Conservation (phyloP, 2,888 invertebrate species). For the Cosmopolites sordidus region DNA sequence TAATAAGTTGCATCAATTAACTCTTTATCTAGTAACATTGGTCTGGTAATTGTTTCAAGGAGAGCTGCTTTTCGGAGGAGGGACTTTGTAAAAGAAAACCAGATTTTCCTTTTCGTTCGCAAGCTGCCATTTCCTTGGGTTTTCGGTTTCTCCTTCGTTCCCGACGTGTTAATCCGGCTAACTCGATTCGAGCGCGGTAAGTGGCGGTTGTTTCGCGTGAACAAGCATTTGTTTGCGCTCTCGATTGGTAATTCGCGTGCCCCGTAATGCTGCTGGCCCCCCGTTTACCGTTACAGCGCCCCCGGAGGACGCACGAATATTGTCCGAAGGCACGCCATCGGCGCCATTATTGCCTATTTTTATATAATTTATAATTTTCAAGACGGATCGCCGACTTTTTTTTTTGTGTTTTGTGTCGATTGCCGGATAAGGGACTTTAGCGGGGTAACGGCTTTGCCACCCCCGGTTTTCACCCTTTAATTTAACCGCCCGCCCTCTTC, state of each 20-base stretch:
- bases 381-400: conserved; percentile 35
- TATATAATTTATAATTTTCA: conserved; percentile 43
- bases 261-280: conserved; percentile 43
- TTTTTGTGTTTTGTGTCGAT: conserved; percentile 22
- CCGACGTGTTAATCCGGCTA: conserved; percentile 28
- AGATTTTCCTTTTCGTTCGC: not conserved
- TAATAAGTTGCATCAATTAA: too few relatives aligned
- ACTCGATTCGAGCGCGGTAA: conserved; percentile 44
- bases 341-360: conserved; percentile 40
- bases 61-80: too few relatives aligned
- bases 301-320: conserved; percentile 44
- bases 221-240: conserved; percentile 51
- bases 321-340: conserved; percentile 42
- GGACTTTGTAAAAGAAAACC: too few relatives aligned
- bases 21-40: too few relatives aligned
- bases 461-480: not conserved
- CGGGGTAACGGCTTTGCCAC: conserved; percentile 21
- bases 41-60: too few relatives aligned
- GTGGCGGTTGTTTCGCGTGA: conserved; percentile 50
- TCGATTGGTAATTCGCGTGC: conserved; percentile 50
- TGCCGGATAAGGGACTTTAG: conserved; percentile 26
- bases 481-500: not conserved
- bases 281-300: conserved; percentile 49
- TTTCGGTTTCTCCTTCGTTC: not conserved
- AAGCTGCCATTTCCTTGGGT: not conserved